These are phyloP conservation scores for Pseudoips prasinana DNA, from an alignment of 2,888 invertebrate species.

Conservation along the genomic window DNA sequence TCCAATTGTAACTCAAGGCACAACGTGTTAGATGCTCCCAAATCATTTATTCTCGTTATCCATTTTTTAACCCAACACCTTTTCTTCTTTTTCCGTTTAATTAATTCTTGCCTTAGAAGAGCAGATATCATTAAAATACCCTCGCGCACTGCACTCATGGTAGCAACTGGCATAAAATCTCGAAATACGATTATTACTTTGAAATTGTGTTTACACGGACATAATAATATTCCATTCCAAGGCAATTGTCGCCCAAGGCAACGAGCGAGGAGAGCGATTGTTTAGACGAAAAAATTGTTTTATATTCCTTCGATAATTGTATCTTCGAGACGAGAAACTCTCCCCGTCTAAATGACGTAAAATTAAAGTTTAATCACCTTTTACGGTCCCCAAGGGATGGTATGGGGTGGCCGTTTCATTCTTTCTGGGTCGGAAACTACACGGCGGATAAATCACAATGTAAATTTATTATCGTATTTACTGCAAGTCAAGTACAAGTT, in stretches of 20 bases:
- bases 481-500: too few species aligned
- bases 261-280: not conserved
- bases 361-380: too few species aligned
- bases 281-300: not conserved
- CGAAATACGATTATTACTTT: not conserved
- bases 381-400: too few species aligned
- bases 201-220: not conserved
- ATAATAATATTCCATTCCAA: not conserved
- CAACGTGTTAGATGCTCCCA: conserved; percentile 1
- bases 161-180: not conserved
- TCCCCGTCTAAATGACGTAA: not conserved
- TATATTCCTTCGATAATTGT: not conserved
- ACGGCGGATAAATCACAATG: not conserved
- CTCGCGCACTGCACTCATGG: not conserved
- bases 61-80: conserved; percentile 1
- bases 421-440: not conserved
- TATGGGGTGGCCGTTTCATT: not conserved
- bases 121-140: not conserved
- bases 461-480: too few species aligned
- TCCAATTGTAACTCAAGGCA: conserved; percentile 1
- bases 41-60: not conserved
- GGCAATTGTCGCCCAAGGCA: conserved; percentile 1
- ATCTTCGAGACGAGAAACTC: not conserved
- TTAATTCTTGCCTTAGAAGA: conserved; percentile 1
- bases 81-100: conserved; percentile 1